Percentiles rank a stretch among this genome's conserved stretches.
Evolutionary conservation across 2,797 vertebrate genomes (phyloP).

Genomic region (Pseudochirops corinnae): DNA sequence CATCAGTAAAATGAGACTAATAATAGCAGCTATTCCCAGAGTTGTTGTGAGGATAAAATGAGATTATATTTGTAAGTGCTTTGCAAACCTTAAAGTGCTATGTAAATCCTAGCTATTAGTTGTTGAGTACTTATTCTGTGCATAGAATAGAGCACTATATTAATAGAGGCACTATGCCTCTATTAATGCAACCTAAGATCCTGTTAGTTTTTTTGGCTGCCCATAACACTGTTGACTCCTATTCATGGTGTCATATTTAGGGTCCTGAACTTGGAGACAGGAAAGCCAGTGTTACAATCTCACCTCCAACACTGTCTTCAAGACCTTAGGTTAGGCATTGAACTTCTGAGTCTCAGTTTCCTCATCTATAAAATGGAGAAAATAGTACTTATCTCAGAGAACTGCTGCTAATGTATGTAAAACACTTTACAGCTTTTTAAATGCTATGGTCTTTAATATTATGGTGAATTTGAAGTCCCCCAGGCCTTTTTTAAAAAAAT

Average conservation of each 20-base stretch:
- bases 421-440: neutral
- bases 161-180: neutral
- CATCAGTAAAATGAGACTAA: neutral
- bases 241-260: neutral
- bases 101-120: neutral
- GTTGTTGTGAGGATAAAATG: neutral
- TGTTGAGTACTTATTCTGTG: neutral
- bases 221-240: neutral
- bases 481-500: neutral
- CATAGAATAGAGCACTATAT: too few species aligned
- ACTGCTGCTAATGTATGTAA: neutral
- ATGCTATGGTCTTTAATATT: neutral
- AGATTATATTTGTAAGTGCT: neutral
- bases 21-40: neutral
- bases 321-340: neutral
- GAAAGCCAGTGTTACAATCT: neutral
- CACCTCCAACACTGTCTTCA: neutral
- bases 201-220: neutral
- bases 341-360: neutral
- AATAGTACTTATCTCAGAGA: neutral
- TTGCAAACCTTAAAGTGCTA: neutral
- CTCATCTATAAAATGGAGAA: neutral
- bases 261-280: neutral
- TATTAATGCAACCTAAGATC: neutral
- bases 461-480: neutral